Evolutionary conservation across 2,888 invertebrate species (phyloP), one percentile per base, ranked within the genome.

Genomic region (Acholoe squamosa): DNA sequence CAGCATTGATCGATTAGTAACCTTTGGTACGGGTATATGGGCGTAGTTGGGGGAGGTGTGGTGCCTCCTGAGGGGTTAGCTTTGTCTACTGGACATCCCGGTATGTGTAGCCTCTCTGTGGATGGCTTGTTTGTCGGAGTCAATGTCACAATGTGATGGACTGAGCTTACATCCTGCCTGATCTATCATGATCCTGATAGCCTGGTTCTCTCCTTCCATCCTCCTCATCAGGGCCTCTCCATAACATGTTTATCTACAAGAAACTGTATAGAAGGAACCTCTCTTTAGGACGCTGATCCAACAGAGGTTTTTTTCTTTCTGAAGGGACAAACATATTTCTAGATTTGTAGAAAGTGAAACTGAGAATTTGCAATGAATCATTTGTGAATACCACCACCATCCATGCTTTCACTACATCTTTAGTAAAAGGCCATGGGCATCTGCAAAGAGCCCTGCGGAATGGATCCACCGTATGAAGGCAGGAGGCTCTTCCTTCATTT

Each of bases 271-370:
- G 3, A 12, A 61, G n/a, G 19, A 61, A 43, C 43, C 61, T 3
- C 61, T n/a, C 3, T 61, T 61, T 61, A 61, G 61, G 61, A 61
- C 5, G 12, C 61, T 61, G 61, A 61, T 19, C 61, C 14, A 61
- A n/a, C 19, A 61, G n/a, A n/a, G n/a, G n/a, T n/a, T n/a, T n/a
- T n/a, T n/a, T n/a, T n/a, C n/a, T n/a, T n/a, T n/a, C n/a, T n/a
- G n/a, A n/a, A n/a, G n/a, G n/a, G n/a, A n/a, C n/a, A n/a, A n/a
- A n/a, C n/a, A n/a, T n/a, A n/a, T n/a, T n/a, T n/a, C n/a, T n/a
- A n/a, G n/a, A n/a, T n/a, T n/a, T 67, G 67, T n/a, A 67, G 67
- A 12, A 67, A n/a, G 67, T 25, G 67, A 67, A n/a, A 67, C 67
- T 16, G 67, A 7, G 67, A n/a, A n/a, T n/a, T n/a, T n/a, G n/a